A percentile compares a stretch with the other conserved stretches of the same genome.
These are phyloP conservation scores for Ferrisia virgata DNA, from an alignment of 2,888 invertebrate species.

Conservation along the genomic window DNA sequence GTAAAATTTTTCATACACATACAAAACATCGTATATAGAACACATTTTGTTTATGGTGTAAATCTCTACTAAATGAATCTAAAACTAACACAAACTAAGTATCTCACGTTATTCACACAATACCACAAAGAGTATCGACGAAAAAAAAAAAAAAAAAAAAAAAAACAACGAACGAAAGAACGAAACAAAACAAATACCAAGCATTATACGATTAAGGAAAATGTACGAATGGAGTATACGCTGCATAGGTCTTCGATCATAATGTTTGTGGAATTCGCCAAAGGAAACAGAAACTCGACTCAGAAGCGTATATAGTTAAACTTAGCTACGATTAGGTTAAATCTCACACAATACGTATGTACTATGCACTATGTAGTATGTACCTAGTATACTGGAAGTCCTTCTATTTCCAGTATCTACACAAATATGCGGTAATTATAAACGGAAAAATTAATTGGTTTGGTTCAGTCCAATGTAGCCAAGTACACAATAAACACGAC, in stretches of 20 bases:
- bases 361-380: too few species aligned
- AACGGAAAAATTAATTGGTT: not conserved
- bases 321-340: not conserved
- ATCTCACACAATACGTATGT: not conserved
- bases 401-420: not conserved
- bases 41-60: not conserved
- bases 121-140: not conserved
- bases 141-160: not conserved
- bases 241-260: not conserved
- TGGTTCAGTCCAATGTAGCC: not conserved
- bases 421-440: not conserved
- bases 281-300: not conserved
- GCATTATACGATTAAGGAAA: not conserved
- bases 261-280: not conserved
- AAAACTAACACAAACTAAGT: too few species aligned
- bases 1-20: not conserved
- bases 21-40: not conserved
- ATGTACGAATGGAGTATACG: not conserved
- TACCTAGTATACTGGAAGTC: slow-evolving; percentile 6
- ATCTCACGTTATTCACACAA: not conserved
- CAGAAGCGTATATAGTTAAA: not conserved
- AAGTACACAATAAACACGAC: slow-evolving; percentile 14
- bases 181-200: not conserved
- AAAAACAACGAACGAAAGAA: not conserved
- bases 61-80: too few species aligned